Percentiles rank a stretch among this genome's conserved stretches.
Conservation (phyloP, 2,888 invertebrate genomes). For the Drosophila ustulata region DNA sequence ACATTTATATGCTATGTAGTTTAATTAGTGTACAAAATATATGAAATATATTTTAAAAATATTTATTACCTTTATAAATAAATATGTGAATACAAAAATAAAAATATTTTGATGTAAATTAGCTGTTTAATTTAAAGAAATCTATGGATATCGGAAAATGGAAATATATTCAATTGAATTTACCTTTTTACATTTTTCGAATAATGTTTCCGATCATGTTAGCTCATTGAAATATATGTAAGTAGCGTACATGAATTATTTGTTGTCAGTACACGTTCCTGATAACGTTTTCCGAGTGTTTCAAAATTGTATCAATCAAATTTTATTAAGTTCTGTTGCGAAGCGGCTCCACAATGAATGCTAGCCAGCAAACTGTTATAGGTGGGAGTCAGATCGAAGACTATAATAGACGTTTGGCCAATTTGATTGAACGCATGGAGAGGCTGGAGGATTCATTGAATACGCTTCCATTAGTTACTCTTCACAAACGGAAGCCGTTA, state of each 20-base stretch:
- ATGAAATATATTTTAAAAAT: slow-evolving; percentile 27
- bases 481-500: background rate
- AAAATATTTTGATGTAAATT: too few species aligned
- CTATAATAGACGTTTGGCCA: slow-evolving; percentile 28
- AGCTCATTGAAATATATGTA: background rate
- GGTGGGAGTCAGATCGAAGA: slow-evolving; percentile 15
- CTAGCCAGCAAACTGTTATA: background rate
- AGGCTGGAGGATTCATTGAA: slow-evolving; percentile 22
- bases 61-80: slow-evolving; percentile 48
- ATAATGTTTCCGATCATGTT: background rate
- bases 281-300: background rate
- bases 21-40: slow-evolving; percentile 25
- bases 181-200: background rate
- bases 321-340: background rate
- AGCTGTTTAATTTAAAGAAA: background rate
- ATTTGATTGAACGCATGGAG: slow-evolving; percentile 31
- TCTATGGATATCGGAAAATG: too few species aligned
- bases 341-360: slow-evolving; percentile 13
- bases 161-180: background rate
- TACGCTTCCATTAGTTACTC: slow-evolving; percentile 6
- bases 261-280: background rate
- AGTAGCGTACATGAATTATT: background rate
- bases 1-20: slow-evolving; percentile 6
- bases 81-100: slow-evolving; percentile 15
- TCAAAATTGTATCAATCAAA: background rate